Evolutionary conservation across 2,113 vertebrate species (phyloP), one percentile per base, ranked within the genome.

Genomic region (Psilopsiagon aurifrons): DNA sequence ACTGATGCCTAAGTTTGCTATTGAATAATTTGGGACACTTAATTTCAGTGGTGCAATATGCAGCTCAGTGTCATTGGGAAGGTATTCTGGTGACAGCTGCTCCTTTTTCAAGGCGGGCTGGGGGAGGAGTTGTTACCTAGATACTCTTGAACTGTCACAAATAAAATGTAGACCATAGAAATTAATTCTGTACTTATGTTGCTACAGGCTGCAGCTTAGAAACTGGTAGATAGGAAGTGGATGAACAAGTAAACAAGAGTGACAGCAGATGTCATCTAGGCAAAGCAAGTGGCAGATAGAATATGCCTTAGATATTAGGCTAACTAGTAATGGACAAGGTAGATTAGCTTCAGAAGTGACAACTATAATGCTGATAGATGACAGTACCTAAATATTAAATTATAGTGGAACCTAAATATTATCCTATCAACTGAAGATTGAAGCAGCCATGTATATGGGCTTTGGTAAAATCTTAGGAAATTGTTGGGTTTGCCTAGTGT

Each of bases 401-500:
- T 25, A 13, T 10, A 22, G 3, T 79, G 62, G 46, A 59, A 83
- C 41, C 17, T 31, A 71, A 86, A 33, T 25, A n/a, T 71, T 35
- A 24, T 20, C 9, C 6, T 1, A n/a, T 35, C 19, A 25, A 28
- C 27, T 7, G 37, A 77, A 52, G 33, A 11, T 18, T 39, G 62
- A 47, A 44, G 28, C 29, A 68, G 76, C 43, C 8, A 19, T 76
- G 8, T 7, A 4, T 25, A 13, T 6, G 16, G 49, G 31, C 68
- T 92, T 1, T 5, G 6, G 12, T 1, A 0, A 8, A 47, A 35
- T 29, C 15, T 18, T 43, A 18, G 0, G 13, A 33, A 83, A 7
- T 29, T 4, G 11, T 44, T 0, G 0, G 1, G 46, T 62, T 39
- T 75, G 29, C 31, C 29, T 39, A 39, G 29, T 29, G 5, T 23